Conservation (phyloP, 2,113 vertebrate species). For the Telmatochromis brichardi region DNA sequence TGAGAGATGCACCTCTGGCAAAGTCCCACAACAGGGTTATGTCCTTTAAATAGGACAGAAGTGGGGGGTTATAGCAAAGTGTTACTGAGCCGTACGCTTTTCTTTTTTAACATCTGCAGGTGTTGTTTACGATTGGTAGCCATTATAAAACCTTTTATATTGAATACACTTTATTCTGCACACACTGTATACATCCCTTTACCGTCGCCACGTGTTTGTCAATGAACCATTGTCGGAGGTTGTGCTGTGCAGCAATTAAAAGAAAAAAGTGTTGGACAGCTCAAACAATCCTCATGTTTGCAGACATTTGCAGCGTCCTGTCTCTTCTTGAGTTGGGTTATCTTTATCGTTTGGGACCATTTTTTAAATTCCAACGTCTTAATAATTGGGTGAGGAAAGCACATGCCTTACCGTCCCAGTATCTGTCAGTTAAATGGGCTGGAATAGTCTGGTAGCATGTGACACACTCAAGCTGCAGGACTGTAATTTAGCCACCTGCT, state of each 20-base stretch:
- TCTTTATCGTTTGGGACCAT: not conserved
- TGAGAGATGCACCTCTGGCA: constrained; percentile 7
- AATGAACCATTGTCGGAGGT: rapidly evolving
- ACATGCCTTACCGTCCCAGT: not conserved
- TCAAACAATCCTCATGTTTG: not conserved
- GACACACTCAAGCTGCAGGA: constrained; percentile 37
- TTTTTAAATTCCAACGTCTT: not conserved
- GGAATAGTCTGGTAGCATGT: constrained; percentile 20
- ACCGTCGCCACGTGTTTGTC: not conserved
- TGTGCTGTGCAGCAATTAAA: not conserved
- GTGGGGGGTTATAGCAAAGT: not conserved
- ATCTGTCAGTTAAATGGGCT: constrained; percentile 29
- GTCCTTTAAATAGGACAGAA: not conserved
- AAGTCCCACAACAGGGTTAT: not conserved
- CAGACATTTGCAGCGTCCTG: not conserved
- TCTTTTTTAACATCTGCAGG: not conserved
- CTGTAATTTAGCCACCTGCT: constrained; percentile 38
- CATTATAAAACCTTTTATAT: not conserved
- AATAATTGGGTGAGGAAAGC: not conserved
- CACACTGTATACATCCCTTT: not conserved
- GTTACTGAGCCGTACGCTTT: not conserved
- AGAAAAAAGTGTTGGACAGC: not conserved
- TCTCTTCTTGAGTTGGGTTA: not conserved
- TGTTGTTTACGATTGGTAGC: not conserved
- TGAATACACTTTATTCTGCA: not conserved